phyloP scores from a whole-genome alignment of 2,113 vertebrate species.

The Pavo muticus region DNA sequence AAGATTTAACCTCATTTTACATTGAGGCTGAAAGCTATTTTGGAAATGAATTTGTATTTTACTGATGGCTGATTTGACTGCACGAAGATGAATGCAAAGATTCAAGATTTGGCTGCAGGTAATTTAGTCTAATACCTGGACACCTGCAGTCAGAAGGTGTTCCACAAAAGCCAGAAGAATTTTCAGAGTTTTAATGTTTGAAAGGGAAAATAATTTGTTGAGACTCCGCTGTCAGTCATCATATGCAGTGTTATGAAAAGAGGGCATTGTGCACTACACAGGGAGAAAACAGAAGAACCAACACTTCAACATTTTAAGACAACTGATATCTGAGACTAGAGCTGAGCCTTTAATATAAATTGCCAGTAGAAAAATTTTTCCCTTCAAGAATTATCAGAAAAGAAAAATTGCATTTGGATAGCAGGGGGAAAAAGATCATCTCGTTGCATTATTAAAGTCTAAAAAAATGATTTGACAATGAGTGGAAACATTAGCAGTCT shows the following conservation, averaged over 20 bases:
- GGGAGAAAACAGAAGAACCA: not conserved
- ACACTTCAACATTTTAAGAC: not conserved
- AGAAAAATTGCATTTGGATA: not conserved
- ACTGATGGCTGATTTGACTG: not conserved
- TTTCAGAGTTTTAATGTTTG: not conserved
- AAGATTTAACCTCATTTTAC: not conserved
- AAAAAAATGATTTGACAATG: conserved; percentile 23
- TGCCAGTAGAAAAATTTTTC: not conserved
- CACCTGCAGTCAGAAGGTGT: not conserved
- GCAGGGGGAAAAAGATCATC: not conserved
- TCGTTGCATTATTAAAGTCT: not conserved
- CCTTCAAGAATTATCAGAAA: not conserved
- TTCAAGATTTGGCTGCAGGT: not conserved
- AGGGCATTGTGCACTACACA: not conserved
- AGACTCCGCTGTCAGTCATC: not conserved
- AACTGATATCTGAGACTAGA: not conserved
- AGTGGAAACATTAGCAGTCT: not conserved
- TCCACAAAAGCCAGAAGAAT: not conserved
- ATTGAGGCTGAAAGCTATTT: not conserved
- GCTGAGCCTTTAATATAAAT: not conserved
- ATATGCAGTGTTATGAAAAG: not conserved
- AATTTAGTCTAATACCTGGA: not conserved
- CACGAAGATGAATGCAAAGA: not conserved
- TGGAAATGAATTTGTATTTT: not conserved
- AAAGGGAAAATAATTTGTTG: not conserved